Conservation (phyloP, 2,113 vertebrate genomes). For the Peromyscus californicus region DNA sequence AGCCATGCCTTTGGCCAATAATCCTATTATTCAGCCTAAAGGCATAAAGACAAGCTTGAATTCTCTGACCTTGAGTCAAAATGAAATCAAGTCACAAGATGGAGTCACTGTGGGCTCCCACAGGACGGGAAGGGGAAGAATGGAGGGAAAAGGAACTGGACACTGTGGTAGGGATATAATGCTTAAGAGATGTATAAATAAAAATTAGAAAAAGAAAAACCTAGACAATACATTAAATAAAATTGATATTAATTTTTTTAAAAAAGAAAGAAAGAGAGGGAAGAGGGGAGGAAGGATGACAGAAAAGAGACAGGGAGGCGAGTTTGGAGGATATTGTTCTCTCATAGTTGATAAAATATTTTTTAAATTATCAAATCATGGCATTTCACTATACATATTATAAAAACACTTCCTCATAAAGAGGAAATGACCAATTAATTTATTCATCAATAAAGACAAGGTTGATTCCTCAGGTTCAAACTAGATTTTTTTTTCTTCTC, state of each 20-base stretch:
- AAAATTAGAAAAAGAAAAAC: not conserved
- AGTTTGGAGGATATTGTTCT: not conserved
- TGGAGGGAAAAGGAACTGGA: not conserved
- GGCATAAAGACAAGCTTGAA: no score
- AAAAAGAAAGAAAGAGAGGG: not conserved
- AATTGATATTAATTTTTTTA: not conserved
- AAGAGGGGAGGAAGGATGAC: not conserved
- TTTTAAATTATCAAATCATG: not conserved
- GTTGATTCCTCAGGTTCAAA: not conserved
- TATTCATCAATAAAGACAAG: not conserved
- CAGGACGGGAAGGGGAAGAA: not conserved
- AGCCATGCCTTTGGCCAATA: no score
- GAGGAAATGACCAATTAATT: not conserved
- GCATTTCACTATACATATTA: not conserved
- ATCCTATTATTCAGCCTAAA: no score
- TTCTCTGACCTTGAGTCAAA: no score
- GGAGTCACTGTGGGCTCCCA: no score
- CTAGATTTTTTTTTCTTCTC: not conserved
- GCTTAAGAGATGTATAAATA: not conserved
- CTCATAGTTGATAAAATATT: not conserved
- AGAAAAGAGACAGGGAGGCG: not conserved
- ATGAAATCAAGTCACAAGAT: no score
- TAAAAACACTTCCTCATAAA: slow-evolving; percentile 34
- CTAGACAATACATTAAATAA: not conserved
- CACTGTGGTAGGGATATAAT: not conserved